Conservation (phyloP, 2,888 invertebrate genomes). For the Nomada ferruginata region DNA sequence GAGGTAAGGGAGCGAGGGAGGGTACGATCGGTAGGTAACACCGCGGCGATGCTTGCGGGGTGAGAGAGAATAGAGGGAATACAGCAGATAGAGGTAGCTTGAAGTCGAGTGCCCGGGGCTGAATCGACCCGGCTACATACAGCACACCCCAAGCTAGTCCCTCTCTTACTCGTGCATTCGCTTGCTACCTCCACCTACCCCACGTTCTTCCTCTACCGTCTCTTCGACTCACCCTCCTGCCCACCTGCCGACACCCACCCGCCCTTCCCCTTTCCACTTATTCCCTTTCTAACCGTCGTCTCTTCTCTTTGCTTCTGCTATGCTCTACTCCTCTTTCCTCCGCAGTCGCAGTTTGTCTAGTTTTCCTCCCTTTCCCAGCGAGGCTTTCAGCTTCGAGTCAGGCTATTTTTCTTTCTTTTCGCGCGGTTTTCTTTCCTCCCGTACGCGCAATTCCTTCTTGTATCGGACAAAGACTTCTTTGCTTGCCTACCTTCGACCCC, state of each 20-base stretch:
- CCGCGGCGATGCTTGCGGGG: constrained; percentile 76
- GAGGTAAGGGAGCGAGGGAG: constrained; percentile 51
- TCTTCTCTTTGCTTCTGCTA: constrained; percentile 43
- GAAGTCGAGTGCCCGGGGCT: constrained; percentile 83
- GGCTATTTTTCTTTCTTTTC: constrained; percentile 8
- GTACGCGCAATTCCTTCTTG: constrained; percentile 40
- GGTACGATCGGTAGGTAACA: constrained; percentile 74
- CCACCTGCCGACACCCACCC: constrained; percentile 55
- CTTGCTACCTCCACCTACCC: constrained; percentile 63
- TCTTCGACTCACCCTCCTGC: constrained; percentile 52
- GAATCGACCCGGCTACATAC: constrained; percentile 82
- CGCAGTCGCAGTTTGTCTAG: constrained; percentile 25
- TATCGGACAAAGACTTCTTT: constrained; percentile 47
- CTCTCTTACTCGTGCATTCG: constrained; percentile 70
- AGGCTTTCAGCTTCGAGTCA: constrained; percentile 1
- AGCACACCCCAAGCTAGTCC: constrained; percentile 75
- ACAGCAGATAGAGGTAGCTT: constrained; percentile 83
- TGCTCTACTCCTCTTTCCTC: constrained; percentile 8
- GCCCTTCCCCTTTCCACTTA: constrained; percentile 52
- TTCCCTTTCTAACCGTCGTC: constrained; percentile 60
- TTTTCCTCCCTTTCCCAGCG: constrained; percentile 20
- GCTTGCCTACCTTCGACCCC: constrained; percentile 9
- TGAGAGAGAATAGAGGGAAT: constrained; percentile 80
- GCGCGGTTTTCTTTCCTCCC: constrained; percentile 27
- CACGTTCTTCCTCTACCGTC: constrained; percentile 46